A percentile compares a stretch with the other conserved stretches of the same genome.
These are phyloP conservation scores for Saccostrea cuccullata DNA, from an alignment of 1,140 invertebrate genomes.

Conservation along the genomic window DNA sequence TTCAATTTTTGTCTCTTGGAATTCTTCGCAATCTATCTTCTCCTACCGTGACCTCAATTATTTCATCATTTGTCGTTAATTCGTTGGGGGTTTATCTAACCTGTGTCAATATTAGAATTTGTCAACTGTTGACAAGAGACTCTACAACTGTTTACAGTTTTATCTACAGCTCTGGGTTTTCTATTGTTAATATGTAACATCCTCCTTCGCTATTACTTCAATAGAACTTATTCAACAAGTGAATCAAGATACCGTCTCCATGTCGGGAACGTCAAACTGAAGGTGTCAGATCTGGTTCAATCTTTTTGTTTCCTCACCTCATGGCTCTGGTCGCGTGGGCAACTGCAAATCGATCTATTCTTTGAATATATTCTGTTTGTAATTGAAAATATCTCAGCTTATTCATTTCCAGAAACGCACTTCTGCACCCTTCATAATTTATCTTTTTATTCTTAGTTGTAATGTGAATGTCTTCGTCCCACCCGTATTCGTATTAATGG, in stretches of 20 bases:
- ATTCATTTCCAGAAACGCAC: neutral
- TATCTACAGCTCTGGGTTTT: slow-evolving; percentile 10
- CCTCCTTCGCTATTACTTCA: slow-evolving; percentile 21
- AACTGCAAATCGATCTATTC: neutral
- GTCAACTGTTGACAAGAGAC: slow-evolving; percentile 15
- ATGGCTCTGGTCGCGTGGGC: slow-evolving; percentile 7
- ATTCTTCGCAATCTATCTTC: slow-evolving; percentile 20
- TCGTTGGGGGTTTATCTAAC: slow-evolving; percentile 10
- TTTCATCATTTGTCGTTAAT: slow-evolving; percentile 24
- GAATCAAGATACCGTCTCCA: neutral
- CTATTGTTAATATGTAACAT: slow-evolving; percentile 16
- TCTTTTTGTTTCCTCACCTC: neutral
- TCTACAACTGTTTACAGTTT: slow-evolving; percentile 3
- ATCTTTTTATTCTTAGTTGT: neutral
- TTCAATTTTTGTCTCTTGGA: slow-evolving; percentile 3
- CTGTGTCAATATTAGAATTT: slow-evolving; percentile 25
- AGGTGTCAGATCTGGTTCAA: neutral
- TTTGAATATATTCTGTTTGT: neutral
- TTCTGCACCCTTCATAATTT: neutral
- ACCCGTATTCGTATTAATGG: neutral
- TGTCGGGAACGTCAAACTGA: neutral
- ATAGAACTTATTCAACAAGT: slow-evolving; percentile 16
- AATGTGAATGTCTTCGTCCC: neutral
- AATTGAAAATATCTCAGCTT: neutral
- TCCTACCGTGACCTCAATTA: slow-evolving; percentile 10